A percentile compares a stretch with the other conserved stretches of the same genome.
Evolutionary conservation across 2,888 invertebrate species (phyloP).

Genomic region (Odontomyia ornata): DNA sequence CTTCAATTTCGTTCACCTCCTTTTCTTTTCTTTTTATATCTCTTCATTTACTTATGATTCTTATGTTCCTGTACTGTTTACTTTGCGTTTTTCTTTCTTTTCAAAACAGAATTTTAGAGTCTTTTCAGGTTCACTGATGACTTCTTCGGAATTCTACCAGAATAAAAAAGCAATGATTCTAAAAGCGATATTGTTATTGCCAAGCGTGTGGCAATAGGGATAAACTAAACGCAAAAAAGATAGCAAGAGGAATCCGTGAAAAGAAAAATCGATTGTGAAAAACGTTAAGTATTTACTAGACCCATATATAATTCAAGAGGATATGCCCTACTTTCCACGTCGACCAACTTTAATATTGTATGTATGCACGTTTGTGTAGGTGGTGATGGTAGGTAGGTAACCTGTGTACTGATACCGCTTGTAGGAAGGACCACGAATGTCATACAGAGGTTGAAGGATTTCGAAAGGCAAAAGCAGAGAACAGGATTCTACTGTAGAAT

Average conservation of each 20-base stretch:
- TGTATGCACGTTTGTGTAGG: background rate
- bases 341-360: background rate
- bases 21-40: too few relatives aligned
- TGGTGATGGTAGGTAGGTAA: background rate
- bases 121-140: too few relatives aligned
- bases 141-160: too few relatives aligned
- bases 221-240: background rate
- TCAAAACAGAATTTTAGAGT: too few relatives aligned
- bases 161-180: too few relatives aligned
- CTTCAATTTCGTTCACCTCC: too few relatives aligned
- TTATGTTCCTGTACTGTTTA: too few relatives aligned
- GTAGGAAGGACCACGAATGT: background rate
- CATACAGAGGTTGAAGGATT: background rate
- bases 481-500: background rate
- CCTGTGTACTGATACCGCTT: background rate
- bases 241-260: background rate
- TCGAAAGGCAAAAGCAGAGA: background rate
- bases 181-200: too few relatives aligned
- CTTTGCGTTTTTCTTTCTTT: too few relatives aligned
- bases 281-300: constrained; percentile 45
- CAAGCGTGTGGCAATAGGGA: too few relatives aligned
- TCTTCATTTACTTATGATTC: too few relatives aligned
- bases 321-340: constrained; percentile 46
- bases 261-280: constrained; percentile 33
- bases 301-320: constrained; percentile 44